phyloP scores from a whole-genome alignment of 2,797 vertebrate species.

The Myripristis murdjan region DNA sequence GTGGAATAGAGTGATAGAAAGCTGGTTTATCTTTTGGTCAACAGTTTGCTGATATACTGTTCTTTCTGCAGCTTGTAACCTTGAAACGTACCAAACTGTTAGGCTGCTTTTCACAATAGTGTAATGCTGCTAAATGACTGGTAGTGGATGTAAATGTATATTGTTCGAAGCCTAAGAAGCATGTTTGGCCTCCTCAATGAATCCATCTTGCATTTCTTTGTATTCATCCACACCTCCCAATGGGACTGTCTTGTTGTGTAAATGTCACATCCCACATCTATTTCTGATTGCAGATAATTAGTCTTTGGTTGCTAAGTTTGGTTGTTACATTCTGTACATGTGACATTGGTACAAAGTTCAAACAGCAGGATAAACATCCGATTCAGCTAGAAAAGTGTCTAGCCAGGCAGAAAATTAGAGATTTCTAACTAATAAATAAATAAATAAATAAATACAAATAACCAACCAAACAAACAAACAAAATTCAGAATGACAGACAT shows the following conservation, averaged over 20 bases:
- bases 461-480: background rate
- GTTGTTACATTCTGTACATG: background rate
- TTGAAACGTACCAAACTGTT: background rate
- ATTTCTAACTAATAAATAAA: no score
- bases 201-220: background rate
- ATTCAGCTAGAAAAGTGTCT: background rate
- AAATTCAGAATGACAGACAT: background rate
- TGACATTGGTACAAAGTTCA: no score
- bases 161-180: background rate
- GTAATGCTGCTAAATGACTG: background rate
- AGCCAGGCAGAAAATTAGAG: background rate
- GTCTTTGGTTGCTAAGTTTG: conserved; percentile 1
- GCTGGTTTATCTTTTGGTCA: background rate
- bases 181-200: background rate
- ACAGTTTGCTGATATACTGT: no score
- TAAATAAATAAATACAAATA: no score
- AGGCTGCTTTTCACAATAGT: background rate
- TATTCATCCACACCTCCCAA: background rate
- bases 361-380: background rate
- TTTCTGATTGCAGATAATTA: background rate
- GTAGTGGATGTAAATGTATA: background rate
- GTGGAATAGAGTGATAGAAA: background rate
- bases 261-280: background rate
- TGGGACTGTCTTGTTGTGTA: background rate
- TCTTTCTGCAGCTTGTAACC: background rate